Base-by-base conservation (phyloP, 1,140 invertebrate genomes). In the Dysdera silvatica region DNA sequence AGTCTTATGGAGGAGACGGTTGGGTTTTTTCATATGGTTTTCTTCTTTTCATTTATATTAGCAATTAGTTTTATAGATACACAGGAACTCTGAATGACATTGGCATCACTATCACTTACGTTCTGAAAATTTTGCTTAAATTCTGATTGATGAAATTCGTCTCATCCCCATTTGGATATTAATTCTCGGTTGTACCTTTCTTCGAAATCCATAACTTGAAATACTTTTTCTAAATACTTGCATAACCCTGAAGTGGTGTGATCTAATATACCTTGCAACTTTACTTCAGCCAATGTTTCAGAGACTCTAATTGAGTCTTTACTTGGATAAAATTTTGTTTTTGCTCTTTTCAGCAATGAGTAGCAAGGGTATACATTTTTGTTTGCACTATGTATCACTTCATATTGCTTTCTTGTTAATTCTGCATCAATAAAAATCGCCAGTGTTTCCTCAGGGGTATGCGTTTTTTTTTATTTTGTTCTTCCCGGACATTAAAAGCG, bases 341-440 rank as follows among this genome's bases (percentile, higher is more conserved):
- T 52, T 52, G 23, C 28, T 52, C 20, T 31, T 52, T 52, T 24
- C 32, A 28, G 7, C 14, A 24, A 8, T 52, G 49, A 52, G 28
- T 31, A 52, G 32, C 49, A 52, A 10, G 49, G 49, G 28, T 52
- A 52, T 52, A 31, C 32, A 31, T 47, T 47, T 47, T 47, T 47
- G 20, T 47, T 47, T n/a, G 43, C 43, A 47, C 43, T 47, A 12
- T 47, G 18, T 47, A 52, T 31, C n/a, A 52, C 49, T 52, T 52
- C 49, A 31, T 52, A 52, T 31, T 52, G 49, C 20, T 7, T 52
- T 31, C 49, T 52, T 20, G 49, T 28, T 31, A 52, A 20, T 4
- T 52, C 49, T 1, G 49, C 49, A 28, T 52, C 20, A 3, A 52
- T 52, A 31, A 52, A 52, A 10, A 52, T 52, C 10, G 49, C 14